Evolutionary conservation across 2,797 vertebrate species (phyloP), one percentile per base, ranked within the genome.

Genomic region (Anguilla anguilla): DNA sequence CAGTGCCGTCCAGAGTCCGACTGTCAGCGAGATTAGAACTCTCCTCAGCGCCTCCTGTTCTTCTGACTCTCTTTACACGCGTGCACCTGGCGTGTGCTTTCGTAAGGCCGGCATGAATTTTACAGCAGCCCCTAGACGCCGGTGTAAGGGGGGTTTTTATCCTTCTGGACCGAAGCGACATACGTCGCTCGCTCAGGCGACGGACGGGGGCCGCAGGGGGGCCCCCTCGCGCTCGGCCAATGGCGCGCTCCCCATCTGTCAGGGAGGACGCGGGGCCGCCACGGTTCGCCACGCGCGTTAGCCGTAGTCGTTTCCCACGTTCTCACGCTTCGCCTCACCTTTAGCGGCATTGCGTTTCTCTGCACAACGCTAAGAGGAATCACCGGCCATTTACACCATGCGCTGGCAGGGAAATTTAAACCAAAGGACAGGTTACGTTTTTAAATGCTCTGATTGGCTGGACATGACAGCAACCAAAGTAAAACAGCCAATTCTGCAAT

Each of bases 291-390:
- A 31, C 43, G 46, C 35, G 22, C 64, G 67, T 69, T 55, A 55
- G 64, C 31, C 22, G 43, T 31, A 57, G 5, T 1, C 15, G 28
- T 7, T 64, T 74, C 19, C 19, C 39, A 9, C 2, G 25, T n/a
- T 82, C 22, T 49, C n/a, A 15, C 9, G n/a, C 64, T 69, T 69
- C 10, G 35, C 10, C 51, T 53, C 85, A 74, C 85, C 85, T 86
- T 74, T 13, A 35, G 11, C 10, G 67, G 13, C 82, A 28, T 57
- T 69, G 64, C 51, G 2, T 67, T 67, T 46, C 84, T 35, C n/a
- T 31, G 31, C 35, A 43, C 15, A 17, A 22, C 74, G 7, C 4
- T 2, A 72, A 3, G 28, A 39, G 69, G 17, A 59, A 22, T 19
- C 57, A 19, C 64, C 25, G 6, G 19, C 17, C 22, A 19, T 64